A percentile compares a stretch with the other conserved stretches of the same genome.
These are phyloP conservation scores for Erpetoichthys calabaricus DNA, from an alignment of 2,797 vertebrate species.

Conservation along the genomic window DNA sequence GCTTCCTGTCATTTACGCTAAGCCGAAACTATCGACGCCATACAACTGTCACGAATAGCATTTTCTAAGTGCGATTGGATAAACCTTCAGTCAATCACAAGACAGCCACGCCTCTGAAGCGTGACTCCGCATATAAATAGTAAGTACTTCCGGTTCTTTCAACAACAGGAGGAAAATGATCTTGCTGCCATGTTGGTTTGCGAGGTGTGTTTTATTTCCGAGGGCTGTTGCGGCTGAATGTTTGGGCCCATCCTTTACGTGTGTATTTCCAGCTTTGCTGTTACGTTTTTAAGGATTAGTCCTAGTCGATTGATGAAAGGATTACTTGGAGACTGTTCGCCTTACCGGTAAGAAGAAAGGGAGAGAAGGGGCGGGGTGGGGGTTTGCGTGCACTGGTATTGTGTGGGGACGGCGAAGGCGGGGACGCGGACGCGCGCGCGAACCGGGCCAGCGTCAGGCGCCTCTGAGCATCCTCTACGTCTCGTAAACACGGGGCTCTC, in stretches of 20 bases:
- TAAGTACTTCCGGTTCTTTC: slow-evolving; percentile 40
- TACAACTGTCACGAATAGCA: too few relatives aligned
- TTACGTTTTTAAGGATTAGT: slow-evolving; percentile 3
- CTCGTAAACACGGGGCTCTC: too few relatives aligned
- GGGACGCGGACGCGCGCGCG: too few relatives aligned
- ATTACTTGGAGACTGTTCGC: slow-evolving; percentile 29
- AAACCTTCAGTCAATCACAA: too few relatives aligned
- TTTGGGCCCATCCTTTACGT: slow-evolving; percentile 17
- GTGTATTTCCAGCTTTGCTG: slow-evolving; percentile 25
- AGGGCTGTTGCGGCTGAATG: slow-evolving; percentile 16
- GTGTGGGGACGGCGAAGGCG: slow-evolving; percentile 1
- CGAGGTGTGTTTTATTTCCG: slow-evolving; percentile 46
- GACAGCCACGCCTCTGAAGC: neutral
- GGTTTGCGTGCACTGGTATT: slow-evolving; percentile 3
- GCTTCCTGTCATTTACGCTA: neutral
- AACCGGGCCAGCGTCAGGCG: too few relatives aligned
- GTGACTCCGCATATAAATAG: neutral
- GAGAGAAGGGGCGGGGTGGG: slow-evolving; percentile 28
- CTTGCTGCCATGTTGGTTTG: slow-evolving; percentile 47
- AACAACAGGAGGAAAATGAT: slow-evolving; percentile 28
- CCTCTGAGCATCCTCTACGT: too few relatives aligned
- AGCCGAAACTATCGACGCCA: too few relatives aligned
- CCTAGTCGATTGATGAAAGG: slow-evolving; percentile 26
- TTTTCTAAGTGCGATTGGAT: too few relatives aligned
- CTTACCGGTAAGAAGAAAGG: slow-evolving; percentile 27